These are phyloP conservation scores for Eumaeus atala DNA, from an alignment of 1,140 invertebrate species.

Conservation along the genomic window DNA sequence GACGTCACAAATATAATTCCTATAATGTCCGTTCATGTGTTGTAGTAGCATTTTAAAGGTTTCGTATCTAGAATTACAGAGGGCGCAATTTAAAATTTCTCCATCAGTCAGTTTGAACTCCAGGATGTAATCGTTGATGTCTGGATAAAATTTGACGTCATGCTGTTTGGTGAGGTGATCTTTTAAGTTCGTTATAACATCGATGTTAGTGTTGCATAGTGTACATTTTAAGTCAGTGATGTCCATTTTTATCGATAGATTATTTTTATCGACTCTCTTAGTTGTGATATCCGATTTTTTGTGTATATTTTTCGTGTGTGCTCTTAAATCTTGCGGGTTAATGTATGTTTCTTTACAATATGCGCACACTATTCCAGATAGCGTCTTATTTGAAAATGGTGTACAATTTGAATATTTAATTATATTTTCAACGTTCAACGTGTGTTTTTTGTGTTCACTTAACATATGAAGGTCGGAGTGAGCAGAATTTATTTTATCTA, in stretches of 20 bases:
- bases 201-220: slow-evolving; percentile 32
- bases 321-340: slow-evolving; percentile 31
- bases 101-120: slow-evolving; percentile 49
- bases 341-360: slow-evolving; percentile 45
- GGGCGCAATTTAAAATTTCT: slow-evolving; percentile 44
- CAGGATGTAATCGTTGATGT: slow-evolving; percentile 50
- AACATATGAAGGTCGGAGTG: slow-evolving; percentile 20
- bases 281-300: slow-evolving; percentile 28
- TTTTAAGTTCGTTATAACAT: slow-evolving; percentile 40
- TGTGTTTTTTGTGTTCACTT: slow-evolving; percentile 44
- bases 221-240: slow-evolving; percentile 53
- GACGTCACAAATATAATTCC: slow-evolving; percentile 83
- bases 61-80: slow-evolving; percentile 50
- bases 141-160: slow-evolving; percentile 44
- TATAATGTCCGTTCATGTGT: slow-evolving; percentile 67
- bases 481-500: slow-evolving; percentile 26
- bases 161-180: slow-evolving; percentile 42
- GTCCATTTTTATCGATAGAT: slow-evolving; percentile 55
- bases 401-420: slow-evolving; percentile 59
- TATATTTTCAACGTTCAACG: slow-evolving; percentile 29
- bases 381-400: slow-evolving; percentile 51
- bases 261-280: slow-evolving; percentile 44
- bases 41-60: slow-evolving; percentile 59
- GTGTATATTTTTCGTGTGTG: slow-evolving; percentile 37
- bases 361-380: slow-evolving; percentile 48